Percentiles rank a stretch among this genome's conserved stretches.
Conservation (phyloP, 1,140 invertebrate species). For the Homalodisca vitripennis region DNA sequence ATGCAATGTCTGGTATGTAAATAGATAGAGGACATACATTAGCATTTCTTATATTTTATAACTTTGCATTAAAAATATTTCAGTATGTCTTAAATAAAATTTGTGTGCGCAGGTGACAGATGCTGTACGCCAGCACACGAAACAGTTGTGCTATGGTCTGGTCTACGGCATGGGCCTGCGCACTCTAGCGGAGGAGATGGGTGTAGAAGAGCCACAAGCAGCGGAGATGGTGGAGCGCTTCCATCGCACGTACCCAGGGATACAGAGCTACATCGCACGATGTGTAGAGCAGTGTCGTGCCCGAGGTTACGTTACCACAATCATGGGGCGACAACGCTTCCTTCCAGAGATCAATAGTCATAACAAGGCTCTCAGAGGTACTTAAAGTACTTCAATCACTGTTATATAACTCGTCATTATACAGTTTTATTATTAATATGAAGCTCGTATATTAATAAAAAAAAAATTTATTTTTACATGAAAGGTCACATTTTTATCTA, state of each 20-base stretch:
- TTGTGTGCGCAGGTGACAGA: background rate
- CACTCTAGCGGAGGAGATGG: slow-evolving; percentile 77
- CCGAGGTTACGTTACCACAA: slow-evolving; percentile 80
- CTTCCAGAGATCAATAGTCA: slow-evolving; percentile 73
- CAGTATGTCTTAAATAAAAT: background rate
- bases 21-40: no score
- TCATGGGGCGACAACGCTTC: slow-evolving; percentile 74
- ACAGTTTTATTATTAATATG: no score
- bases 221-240: slow-evolving; percentile 78
- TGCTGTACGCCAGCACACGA: slow-evolving; percentile 69
- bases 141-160: slow-evolving; percentile 95
- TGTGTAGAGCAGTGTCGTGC: slow-evolving; percentile 67
- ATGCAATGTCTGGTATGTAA: no score
- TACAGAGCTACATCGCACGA: slow-evolving; percentile 60
- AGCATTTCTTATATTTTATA: no score
- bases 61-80: no score
- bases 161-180: slow-evolving; percentile 96
- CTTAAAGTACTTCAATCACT: no score
- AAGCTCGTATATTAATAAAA: no score
- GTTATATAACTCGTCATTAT: no score
- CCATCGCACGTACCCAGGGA: slow-evolving; percentile 75
- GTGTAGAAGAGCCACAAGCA: slow-evolving; percentile 79
- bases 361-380: slow-evolving; percentile 59
- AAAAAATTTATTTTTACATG: no score
- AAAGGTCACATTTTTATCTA: no score